Percentiles rank a stretch among this genome's conserved stretches.
Conservation (phyloP, 2,113 vertebrate genomes). For the Cepphus grylle region DNA sequence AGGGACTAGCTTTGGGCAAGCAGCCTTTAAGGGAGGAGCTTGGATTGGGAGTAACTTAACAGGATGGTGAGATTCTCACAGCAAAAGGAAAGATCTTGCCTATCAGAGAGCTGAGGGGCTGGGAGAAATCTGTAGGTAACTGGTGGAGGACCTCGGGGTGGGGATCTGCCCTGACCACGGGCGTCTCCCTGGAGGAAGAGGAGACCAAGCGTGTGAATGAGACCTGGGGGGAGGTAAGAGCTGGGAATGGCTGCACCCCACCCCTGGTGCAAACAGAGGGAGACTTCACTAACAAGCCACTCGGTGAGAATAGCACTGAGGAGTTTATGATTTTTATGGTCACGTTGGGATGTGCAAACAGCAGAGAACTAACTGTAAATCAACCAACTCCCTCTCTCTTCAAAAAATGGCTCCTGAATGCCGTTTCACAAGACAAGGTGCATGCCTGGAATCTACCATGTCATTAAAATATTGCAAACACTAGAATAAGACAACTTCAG, state of each 20-base stretch:
- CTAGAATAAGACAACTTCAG: background rate
- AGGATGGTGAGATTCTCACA: background rate
- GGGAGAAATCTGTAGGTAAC: background rate
- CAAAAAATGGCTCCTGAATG: background rate
- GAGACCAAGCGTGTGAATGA: background rate
- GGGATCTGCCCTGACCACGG: background rate
- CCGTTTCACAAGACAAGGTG: background rate
- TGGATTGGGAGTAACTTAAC: background rate
- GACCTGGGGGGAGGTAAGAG: background rate
- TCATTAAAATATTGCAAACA: background rate
- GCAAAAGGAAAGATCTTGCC: background rate
- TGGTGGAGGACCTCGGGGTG: background rate
- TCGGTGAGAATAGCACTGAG: fast-evolving
- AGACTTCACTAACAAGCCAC: background rate
- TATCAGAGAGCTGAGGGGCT: background rate
- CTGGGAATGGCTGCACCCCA: background rate
- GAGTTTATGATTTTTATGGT: background rate
- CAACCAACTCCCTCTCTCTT: background rate
- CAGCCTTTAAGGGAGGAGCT: background rate
- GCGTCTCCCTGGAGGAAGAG: background rate
- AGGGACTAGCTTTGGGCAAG: background rate
- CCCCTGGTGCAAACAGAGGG: background rate
- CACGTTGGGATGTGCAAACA: fast-evolving
- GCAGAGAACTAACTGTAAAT: background rate
- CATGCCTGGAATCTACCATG: background rate